Evolutionary conservation across 2,797 vertebrate genomes (phyloP).

Genomic region (Notolepis coatsorum): DNA sequence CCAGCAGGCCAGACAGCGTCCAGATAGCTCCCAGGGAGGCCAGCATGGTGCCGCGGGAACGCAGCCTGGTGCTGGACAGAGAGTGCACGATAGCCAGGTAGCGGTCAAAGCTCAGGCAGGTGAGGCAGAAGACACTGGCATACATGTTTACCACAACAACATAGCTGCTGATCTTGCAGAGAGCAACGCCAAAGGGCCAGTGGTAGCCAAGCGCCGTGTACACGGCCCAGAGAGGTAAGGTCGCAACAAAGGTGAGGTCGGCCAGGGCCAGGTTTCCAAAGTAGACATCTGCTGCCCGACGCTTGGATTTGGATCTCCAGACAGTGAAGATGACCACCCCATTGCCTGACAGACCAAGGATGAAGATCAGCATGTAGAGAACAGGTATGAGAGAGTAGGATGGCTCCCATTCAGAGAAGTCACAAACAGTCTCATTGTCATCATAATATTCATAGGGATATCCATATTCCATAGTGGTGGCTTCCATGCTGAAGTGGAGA

Average conservation of each 20-base stretch:
- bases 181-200: constrained; percentile 91
- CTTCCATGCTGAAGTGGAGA: constrained; percentile 69
- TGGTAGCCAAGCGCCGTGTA: constrained; percentile 92
- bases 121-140: constrained; percentile 93
- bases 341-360: constrained; percentile 90
- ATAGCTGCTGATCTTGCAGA: constrained; percentile 93
- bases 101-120: constrained; percentile 91
- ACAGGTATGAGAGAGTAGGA: constrained; percentile 88
- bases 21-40: constrained; percentile 86
- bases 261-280: constrained; percentile 91
- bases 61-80: constrained; percentile 83
- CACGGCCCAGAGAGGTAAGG: constrained; percentile 92
- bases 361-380: constrained; percentile 90
- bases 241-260: constrained; percentile 89
- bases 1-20: constrained; percentile 86
- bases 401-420: constrained; percentile 86
- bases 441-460: constrained; percentile 78
- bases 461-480: constrained; percentile 71
- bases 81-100: constrained; percentile 90
- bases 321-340: constrained; percentile 91
- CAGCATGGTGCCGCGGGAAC: constrained; percentile 78
- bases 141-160: constrained; percentile 94
- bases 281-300: constrained; percentile 89
- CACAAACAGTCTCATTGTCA: constrained; percentile 78
- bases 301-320: constrained; percentile 87